phyloP scores from a whole-genome alignment of 30 jellyfish, hydroid and myxozoan genomes.

The Turritopsis dohrnii region DNA sequence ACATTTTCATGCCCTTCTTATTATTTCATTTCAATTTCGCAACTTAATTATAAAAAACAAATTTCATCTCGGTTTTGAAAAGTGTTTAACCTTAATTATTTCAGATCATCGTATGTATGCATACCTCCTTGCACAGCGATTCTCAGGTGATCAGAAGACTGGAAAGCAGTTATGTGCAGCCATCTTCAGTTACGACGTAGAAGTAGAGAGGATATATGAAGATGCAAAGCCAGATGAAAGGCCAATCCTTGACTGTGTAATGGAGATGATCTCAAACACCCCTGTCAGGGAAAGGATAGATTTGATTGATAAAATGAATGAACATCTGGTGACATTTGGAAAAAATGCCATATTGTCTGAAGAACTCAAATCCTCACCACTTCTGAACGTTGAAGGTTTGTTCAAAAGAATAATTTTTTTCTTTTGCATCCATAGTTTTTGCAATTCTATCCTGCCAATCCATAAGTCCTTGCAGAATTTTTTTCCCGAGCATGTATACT shows the following conservation, averaged over 20 bases:
- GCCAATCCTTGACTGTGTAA: background rate
- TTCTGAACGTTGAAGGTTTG: background rate
- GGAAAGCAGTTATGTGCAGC: background rate
- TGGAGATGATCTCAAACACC: background rate
- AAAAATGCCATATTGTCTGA: background rate
- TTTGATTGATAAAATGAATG: background rate
- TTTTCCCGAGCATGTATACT: no score
- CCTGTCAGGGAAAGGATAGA: background rate
- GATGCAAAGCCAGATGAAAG: background rate
- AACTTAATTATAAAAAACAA: no score
- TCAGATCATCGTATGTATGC: background rate
- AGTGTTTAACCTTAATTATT: no score
- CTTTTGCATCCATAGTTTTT: no score
- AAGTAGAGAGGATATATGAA: background rate
- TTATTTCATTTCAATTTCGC: no score
- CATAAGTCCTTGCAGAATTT: no score
- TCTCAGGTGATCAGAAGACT: background rate
- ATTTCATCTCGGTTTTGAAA: no score
- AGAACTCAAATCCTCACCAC: background rate
- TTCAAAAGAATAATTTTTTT: background rate
- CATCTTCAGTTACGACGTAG: background rate
- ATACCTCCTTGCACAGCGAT: background rate
- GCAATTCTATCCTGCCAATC: no score
- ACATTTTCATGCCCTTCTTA: no score
- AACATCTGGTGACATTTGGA: background rate